A percentile compares a stretch with the other conserved stretches of the same genome.
phyloP scores from a whole-genome alignment of 2,888 invertebrate species.

The Stegophylla sp. region DNA sequence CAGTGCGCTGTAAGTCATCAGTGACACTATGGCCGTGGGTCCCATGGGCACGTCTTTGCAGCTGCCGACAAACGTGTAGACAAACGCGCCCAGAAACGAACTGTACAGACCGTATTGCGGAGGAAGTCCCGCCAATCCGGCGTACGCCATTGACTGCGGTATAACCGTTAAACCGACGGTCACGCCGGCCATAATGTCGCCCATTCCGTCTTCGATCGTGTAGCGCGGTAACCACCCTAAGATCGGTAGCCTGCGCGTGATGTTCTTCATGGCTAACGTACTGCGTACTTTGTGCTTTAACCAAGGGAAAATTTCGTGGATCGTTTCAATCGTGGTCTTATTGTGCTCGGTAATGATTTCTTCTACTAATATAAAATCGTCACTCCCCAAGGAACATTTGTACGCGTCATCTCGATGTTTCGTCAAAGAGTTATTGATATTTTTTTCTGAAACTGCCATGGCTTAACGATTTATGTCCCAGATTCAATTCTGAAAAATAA shows the following conservation, averaged over 20 bases:
- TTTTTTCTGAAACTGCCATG: neutral
- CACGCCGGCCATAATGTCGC: conserved; percentile 88
- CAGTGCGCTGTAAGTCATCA: conserved; percentile 82
- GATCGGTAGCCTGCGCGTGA: conserved; percentile 78
- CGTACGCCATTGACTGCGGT: conserved; percentile 88
- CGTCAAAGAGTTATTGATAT: neutral
- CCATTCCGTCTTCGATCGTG: conserved; percentile 74
- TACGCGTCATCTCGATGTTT: conserved; percentile 1
- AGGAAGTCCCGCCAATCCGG: conserved; percentile 80
- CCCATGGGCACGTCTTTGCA: conserved; percentile 92
- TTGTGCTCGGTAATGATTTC: conserved; percentile 64
- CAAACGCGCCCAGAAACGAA: conserved; percentile 89
- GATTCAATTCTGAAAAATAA: no score
- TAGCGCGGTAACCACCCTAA: conserved; percentile 81
- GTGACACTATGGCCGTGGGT: conserved; percentile 88
- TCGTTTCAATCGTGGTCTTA: conserved; percentile 63
- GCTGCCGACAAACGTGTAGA: conserved; percentile 89
- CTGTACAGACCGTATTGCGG: conserved; percentile 90
- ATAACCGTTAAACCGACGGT: conserved; percentile 95
- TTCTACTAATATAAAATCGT: conserved; percentile 70
- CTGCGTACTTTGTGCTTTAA: conserved; percentile 66
- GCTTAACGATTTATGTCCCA: no score
- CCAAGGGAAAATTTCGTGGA: conserved; percentile 65
- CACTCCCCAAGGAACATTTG: conserved; percentile 66
- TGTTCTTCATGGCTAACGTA: conserved; percentile 73